Evolutionary conservation across 2,888 invertebrate species (phyloP).

Genomic region (Cerastis leucographa): DNA sequence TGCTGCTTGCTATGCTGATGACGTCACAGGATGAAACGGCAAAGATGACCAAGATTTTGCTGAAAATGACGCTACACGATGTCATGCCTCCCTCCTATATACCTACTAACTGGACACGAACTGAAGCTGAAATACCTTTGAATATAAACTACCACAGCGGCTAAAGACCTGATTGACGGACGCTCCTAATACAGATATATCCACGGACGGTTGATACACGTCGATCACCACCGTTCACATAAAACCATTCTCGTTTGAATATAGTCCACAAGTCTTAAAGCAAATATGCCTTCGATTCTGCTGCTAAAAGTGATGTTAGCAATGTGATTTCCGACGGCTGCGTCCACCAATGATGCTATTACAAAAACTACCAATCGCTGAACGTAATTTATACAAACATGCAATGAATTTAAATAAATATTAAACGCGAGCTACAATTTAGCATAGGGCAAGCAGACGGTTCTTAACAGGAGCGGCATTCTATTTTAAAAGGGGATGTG

Average conservation of each 20-base stretch:
- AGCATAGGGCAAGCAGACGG: background rate
- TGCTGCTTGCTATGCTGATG: background rate
- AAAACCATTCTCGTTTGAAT: background rate
- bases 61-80: background rate
- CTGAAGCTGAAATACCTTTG: background rate
- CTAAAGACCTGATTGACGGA: background rate
- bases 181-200: background rate
- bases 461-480: background rate
- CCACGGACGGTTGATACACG: background rate
- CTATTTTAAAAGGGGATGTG: conserved; percentile 21
- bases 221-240: background rate
- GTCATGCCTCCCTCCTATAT: too few species aligned
- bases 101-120: background rate
- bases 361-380: background rate
- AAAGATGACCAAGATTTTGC: background rate
- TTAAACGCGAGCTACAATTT: background rate
- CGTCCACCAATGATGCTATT: background rate
- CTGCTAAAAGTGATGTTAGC: background rate
- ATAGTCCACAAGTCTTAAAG: background rate
- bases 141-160: background rate
- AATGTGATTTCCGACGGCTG: background rate
- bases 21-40: background rate
- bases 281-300: background rate
- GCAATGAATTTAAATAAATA: background rate
- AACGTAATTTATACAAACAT: background rate